Evolutionary conservation across 2,113 vertebrate genomes (phyloP), one percentile per base, ranked within the genome.

Genomic region (Notechis scutatus): DNA sequence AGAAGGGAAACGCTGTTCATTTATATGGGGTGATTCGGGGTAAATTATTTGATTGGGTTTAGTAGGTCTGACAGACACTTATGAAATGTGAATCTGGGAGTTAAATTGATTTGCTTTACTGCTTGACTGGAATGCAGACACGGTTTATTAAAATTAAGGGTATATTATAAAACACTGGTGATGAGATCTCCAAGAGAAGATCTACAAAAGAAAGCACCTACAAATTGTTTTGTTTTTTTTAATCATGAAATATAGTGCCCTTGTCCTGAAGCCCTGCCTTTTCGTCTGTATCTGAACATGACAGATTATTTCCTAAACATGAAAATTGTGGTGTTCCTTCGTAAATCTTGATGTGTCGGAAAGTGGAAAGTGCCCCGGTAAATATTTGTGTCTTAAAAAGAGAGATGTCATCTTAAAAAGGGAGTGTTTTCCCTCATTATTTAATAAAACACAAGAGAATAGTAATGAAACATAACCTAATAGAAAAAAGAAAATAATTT

Each of bases 11-110:
- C 92, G 94, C 95, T 94, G 93, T 95, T 86, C 74, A 24, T 96
- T 96, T 96, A 94, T 97, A 96, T 93, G 93, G 92, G 93, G 93
- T 93, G 91, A 95, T 96, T 96, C 95, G 91, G 95, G 96, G 95
- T 95, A 96, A 95, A 94, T 89, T 88, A 89, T 92, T 96, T 96
- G 94, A 94, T 95, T 94, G 89, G n/a, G 92, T 90, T 90, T 93
- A 96, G 96, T 96, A 96, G 96, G 96, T 93, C 91, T 95, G 93
- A 93, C 90, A 95, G 74, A 94, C 95, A 93, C 92, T 96, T 95
- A 97, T 95, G 90, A 64, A 69, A 95, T 94, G 91, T 9, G n/a
- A 93, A 95, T 54, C 47, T 90, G 91, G 93, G 91, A 69, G 81
- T 0, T 74, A 93, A 93, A 94, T 93, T 92, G 93, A 95, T 90